Conservation (phyloP, 2,888 invertebrate species). For the Drosophila quinaria region DNA sequence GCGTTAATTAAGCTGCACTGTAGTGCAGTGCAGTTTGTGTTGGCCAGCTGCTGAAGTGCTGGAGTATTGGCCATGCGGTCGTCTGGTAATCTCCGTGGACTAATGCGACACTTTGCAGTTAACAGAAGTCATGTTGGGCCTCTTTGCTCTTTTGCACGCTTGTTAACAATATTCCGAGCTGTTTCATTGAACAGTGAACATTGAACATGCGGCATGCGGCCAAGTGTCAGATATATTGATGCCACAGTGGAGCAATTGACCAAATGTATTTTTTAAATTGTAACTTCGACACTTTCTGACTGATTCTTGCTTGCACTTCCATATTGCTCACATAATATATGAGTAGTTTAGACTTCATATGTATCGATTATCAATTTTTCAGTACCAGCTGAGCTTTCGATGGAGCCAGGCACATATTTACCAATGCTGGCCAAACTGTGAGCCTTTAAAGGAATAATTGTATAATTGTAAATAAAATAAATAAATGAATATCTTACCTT, state of each 20-base stretch:
- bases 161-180: constrained; percentile 77
- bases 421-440: constrained; percentile 92
- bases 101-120: constrained; percentile 74
- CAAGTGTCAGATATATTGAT: constrained; percentile 41
- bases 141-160: constrained; percentile 70
- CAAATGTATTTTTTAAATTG: constrained; percentile 15
- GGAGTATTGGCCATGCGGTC: constrained; percentile 57
- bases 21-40: constrained; percentile 49
- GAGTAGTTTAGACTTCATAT: constrained; percentile 17
- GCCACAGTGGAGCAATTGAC: constrained; percentile 44
- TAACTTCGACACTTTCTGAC: constrained; percentile 4
- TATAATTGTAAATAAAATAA: not conserved
- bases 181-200: constrained; percentile 62
- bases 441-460: constrained; percentile 87
- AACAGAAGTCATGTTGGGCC: constrained; percentile 69
- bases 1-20: constrained; percentile 77
- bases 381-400: constrained; percentile 59
- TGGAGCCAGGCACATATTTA: constrained; percentile 91
- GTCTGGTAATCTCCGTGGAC: constrained; percentile 77
- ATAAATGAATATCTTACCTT: constrained; percentile 88
- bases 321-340: not conserved
- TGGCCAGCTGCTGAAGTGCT: constrained; percentile 3
- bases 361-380: constrained; percentile 43
- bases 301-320: not conserved
- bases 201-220: constrained; percentile 73